A percentile compares a stretch with the other conserved stretches of the same genome.
Conservation (phyloP, 2,113 vertebrate species). For the Nerophis lumbriciformis region DNA sequence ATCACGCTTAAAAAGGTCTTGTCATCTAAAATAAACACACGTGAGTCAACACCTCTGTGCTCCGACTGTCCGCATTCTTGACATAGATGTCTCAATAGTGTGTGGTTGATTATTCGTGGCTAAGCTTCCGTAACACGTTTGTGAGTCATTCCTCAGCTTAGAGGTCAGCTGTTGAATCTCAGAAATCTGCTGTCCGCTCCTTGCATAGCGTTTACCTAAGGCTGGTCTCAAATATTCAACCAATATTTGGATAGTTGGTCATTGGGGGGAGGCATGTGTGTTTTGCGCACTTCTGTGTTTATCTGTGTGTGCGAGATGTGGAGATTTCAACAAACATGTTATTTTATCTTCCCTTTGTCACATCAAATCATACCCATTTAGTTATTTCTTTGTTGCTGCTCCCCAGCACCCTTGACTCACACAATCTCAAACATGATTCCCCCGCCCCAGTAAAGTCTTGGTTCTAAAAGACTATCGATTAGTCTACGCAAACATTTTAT, state of each 20-base stretch:
- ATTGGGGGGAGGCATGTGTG: not conserved
- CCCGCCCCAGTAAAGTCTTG: too few relatives aligned
- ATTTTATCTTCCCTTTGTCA: not conserved
- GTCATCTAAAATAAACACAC: constrained; percentile 57
- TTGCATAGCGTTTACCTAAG: not conserved
- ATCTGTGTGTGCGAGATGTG: not conserved
- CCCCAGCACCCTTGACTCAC: too few relatives aligned
- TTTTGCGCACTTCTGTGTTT: not conserved
- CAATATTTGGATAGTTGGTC: not conserved
- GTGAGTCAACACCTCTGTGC: constrained; percentile 29
- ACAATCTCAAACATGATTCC: too few relatives aligned
- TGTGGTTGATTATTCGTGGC: constrained; percentile 22
- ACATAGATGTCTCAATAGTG: constrained; percentile 36
- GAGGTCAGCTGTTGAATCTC: constrained; percentile 37
- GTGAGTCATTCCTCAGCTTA: constrained; percentile 11
- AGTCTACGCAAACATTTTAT: too few relatives aligned
- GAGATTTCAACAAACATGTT: not conserved
- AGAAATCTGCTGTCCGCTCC: constrained; percentile 19
- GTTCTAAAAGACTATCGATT: too few relatives aligned
- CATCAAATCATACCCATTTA: not conserved
- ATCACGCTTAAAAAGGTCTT: constrained; percentile 7
- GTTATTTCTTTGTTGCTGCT: too few relatives aligned
- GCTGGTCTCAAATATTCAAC: not conserved
- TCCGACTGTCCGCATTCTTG: constrained; percentile 53
- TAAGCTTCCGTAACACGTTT: constrained; percentile 13